A percentile compares a stretch with the other conserved stretches of the same genome.
These are phyloP conservation scores for Cataglyphis livida DNA, from an alignment of 2,888 invertebrate species.

Conservation along the genomic window DNA sequence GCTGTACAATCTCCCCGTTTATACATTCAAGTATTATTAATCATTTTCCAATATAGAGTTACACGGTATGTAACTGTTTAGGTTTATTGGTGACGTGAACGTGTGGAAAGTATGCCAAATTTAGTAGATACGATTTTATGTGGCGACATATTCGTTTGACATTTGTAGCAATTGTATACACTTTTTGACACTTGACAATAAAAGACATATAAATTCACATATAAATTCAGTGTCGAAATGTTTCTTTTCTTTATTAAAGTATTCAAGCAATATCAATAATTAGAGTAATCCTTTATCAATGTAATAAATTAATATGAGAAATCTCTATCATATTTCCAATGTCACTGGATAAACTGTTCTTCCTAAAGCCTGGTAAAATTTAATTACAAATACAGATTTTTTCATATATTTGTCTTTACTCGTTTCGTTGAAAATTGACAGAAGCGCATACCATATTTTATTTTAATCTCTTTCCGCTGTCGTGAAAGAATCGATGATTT, in stretches of 20 bases:
- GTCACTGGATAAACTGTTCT: slow-evolving; percentile 2
- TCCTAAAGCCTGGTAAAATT: background rate
- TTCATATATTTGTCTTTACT: background rate
- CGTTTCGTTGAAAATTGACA: background rate
- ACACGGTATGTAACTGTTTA: background rate
- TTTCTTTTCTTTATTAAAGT: background rate
- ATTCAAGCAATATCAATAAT: background rate
- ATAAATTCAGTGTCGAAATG: background rate
- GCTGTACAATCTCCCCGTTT: slow-evolving; percentile 27
- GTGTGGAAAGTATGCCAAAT: slow-evolving; percentile 17
- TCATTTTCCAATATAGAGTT: slow-evolving; percentile 41
- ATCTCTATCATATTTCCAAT: background rate
- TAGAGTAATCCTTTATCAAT: background rate
- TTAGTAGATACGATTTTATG: slow-evolving; percentile 21
- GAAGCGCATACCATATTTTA: background rate
- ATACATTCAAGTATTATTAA: slow-evolving; percentile 49
- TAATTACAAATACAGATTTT: background rate
- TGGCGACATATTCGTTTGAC: background rate
- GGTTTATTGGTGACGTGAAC: slow-evolving; percentile 28
- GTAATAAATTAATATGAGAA: background rate
- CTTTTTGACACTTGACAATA: slow-evolving; percentile 7
- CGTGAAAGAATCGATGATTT: slow-evolving; percentile 31
- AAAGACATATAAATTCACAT: background rate
- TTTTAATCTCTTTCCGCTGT: slow-evolving; percentile 20
- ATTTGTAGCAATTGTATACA: background rate